Conservation (phyloP, 1,140 invertebrate species). For the Nephotettix cincticeps region DNA sequence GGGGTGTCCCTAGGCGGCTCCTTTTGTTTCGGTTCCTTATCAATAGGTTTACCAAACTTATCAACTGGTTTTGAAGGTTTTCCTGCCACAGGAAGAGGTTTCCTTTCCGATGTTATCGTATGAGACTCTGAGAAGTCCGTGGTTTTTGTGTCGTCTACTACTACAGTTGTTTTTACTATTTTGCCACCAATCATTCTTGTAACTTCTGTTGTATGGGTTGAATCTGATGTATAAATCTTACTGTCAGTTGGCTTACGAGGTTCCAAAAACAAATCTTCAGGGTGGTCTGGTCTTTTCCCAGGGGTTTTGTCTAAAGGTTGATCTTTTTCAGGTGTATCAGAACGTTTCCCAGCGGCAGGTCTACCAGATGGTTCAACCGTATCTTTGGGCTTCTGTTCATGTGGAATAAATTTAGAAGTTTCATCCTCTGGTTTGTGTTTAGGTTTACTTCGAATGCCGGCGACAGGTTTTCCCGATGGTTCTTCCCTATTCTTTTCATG, state of each 20-base stretch:
- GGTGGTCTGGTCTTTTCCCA: neutral
- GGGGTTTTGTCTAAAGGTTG: neutral
- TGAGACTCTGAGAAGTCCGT: slow-evolving; percentile 5
- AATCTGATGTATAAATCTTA: neutral
- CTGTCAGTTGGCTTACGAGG: neutral
- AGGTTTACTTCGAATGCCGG: neutral
- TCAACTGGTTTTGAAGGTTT: slow-evolving; percentile 22
- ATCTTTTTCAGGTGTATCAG: neutral
- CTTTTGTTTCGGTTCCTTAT: neutral
- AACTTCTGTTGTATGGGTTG: neutral
- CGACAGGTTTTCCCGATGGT: too few species aligned
- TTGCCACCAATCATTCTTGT: neutral
- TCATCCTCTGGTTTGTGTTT: slow-evolving; percentile 4
- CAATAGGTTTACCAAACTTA: neutral
- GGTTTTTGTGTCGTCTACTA: neutral
- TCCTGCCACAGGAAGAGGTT: slow-evolving; percentile 10
- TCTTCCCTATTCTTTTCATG: too few species aligned
- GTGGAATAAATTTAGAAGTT: neutral
- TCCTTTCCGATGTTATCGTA: neutral
- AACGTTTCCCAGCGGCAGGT: slow-evolving; percentile 4
- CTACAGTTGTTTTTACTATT: slow-evolving; percentile 25
- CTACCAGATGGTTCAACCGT: neutral
- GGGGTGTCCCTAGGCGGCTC: neutral
- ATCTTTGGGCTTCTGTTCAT: neutral
- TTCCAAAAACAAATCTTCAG: neutral